phyloP scores from a whole-genome alignment of 2,113 vertebrate species.

The Proteles cristata region DNA sequence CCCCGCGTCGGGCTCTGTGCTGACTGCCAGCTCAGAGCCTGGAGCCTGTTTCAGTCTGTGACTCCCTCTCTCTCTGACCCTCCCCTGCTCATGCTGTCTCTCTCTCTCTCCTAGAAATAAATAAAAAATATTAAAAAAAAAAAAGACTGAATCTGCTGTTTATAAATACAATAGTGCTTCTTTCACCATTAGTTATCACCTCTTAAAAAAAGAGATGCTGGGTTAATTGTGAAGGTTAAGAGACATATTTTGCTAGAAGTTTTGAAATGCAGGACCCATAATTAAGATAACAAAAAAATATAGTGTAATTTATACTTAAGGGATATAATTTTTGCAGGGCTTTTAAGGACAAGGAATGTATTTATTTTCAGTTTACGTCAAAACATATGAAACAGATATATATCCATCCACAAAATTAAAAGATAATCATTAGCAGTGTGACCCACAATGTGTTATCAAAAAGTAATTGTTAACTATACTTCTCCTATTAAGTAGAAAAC shows the following conservation, averaged over 20 bases:
- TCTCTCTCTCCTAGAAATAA: no score
- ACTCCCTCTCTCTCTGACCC: no score
- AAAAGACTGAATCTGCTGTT: constrained; percentile 64
- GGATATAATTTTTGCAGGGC: neutral
- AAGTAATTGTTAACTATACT: neutral
- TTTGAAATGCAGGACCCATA: constrained; percentile 54
- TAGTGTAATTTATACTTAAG: neutral
- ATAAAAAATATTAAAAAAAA: no score
- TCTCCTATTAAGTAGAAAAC: neutral
- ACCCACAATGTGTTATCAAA: neutral
- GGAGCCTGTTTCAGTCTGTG: no score
- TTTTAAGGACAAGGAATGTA: constrained; percentile 47
- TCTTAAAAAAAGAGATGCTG: constrained; percentile 41
- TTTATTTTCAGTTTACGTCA: constrained; percentile 46
- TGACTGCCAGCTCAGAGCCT: no score
- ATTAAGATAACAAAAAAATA: constrained; percentile 50
- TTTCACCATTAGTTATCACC: constrained; percentile 69
- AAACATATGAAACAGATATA: neutral
- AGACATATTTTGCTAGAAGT: constrained; percentile 59
- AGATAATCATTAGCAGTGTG: neutral
- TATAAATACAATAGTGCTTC: constrained; percentile 69
- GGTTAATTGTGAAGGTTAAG: constrained; percentile 76
- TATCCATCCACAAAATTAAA: neutral
- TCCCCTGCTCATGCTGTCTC: no score
- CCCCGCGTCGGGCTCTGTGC: no score